phyloP scores from a whole-genome alignment of 2,888 invertebrate genomes.

The Coleophora flavipennella region DNA sequence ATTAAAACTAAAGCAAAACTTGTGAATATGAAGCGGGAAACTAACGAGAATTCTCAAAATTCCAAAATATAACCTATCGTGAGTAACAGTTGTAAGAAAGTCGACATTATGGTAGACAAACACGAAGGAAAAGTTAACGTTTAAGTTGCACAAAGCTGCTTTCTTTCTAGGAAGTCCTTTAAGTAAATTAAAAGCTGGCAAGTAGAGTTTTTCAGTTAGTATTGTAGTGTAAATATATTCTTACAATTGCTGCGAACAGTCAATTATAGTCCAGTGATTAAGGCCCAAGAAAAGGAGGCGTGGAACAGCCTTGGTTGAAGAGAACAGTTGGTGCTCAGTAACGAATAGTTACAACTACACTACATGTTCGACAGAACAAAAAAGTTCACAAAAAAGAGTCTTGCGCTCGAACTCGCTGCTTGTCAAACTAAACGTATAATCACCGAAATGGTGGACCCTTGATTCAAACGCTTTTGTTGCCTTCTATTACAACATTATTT shows the following conservation, averaged over 20 bases:
- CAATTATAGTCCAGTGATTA: constrained; percentile 33
- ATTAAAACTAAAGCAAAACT: constrained; percentile 11
- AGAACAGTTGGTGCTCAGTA: constrained; percentile 46
- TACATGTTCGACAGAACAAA: constrained; percentile 43
- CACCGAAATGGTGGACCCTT: constrained; percentile 51
- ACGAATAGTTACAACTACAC: constrained; percentile 27
- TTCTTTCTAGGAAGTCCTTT: constrained; percentile 53
- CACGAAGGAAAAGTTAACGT: constrained; percentile 50
- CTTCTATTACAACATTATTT: constrained; percentile 29
- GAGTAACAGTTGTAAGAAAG: constrained; percentile 48
- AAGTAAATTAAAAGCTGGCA: constrained; percentile 42
- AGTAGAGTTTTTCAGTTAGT: constrained; percentile 36
- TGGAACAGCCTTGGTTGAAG: constrained; percentile 53
- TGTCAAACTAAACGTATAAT: constrained; percentile 44
- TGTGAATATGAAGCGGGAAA: constrained; percentile 28
- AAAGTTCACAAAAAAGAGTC: constrained; percentile 49
- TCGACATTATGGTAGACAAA: constrained; percentile 46
- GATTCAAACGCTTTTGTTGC: constrained; percentile 34
- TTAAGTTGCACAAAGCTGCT: constrained; percentile 27
- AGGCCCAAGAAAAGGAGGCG: constrained; percentile 27
- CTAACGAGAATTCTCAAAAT: constrained; percentile 28
- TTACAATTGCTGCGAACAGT: no score
- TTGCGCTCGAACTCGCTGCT: constrained; percentile 33
- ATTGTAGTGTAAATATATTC: no score
- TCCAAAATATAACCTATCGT: constrained; percentile 33